Base-by-base conservation (phyloP, 1,140 invertebrate genomes). In the Drosophila athabasca region DNA sequence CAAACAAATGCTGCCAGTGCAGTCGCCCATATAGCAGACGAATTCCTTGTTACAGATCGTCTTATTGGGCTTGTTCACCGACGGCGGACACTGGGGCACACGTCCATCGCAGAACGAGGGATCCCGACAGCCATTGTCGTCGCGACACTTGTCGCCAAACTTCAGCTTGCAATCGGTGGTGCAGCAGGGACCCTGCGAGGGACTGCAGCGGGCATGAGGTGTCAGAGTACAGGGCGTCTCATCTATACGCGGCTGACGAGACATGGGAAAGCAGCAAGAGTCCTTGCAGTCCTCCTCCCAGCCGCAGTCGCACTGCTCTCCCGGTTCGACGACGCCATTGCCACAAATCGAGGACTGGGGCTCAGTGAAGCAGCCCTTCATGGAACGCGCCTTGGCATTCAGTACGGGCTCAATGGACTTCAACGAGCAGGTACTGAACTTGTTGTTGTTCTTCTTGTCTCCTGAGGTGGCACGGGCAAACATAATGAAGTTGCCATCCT, bases 401-500 rank as follows among this genome's bases (percentile, higher is more conserved):
- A 99, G 93, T 22, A 99, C 97, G 0, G 96, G 96, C 92, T 98
- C 98, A 81, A 99, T 99, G 83, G 97, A 97, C 85, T 96, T 96
- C 39, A 99, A 93, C 54, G 97, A 99, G 90, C 95, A 99, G 0
- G 96, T 95, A 22, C 97, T 98, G 92, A 99, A 98, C 89, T 96
- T 96, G 92, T 98, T 97, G 93, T 99, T 99, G 93, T 99, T 99
- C 89, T 95, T 95, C 90, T 98, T 97, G 93, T 98, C 97, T 19
- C 98, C 98, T 73, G 97, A 98, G 41, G 98, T 99, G 31, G 98
- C 98, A 67, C 97, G 94, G 2, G 97, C 96, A 92, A 98, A 99
- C 98, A 99, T 99, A 87, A 99, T 99, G 92, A 97, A 99, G 93
- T 99, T 99, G 17, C 98, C 98, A 93, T 98, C 96, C 90, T 98